phyloP scores from a whole-genome alignment of 2,113 vertebrate genomes.

The Pteronura brasiliensis region DNA sequence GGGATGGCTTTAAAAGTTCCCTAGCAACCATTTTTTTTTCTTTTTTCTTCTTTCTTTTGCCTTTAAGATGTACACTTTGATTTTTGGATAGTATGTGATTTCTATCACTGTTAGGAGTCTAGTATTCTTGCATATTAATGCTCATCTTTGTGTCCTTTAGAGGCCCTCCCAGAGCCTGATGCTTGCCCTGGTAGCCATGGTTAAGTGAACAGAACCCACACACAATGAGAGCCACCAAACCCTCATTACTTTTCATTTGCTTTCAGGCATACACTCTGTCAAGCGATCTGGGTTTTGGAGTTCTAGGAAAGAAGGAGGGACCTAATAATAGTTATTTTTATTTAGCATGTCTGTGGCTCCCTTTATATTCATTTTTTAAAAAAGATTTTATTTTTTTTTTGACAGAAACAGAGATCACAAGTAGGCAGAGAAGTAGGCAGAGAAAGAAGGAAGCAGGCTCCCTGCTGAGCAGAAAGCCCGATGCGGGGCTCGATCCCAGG shows the following conservation, averaged over 20 bases:
- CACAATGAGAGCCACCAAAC: rapidly evolving
- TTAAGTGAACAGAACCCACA: neutral
- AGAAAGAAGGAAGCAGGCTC: too few species aligned
- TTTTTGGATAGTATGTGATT: neutral
- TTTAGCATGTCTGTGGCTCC: neutral
- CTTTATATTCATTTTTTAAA: neutral
- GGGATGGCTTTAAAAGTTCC: neutral
- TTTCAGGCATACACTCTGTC: neutral
- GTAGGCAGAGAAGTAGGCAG: too few species aligned
- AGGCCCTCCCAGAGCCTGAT: neutral
- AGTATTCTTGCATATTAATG: neutral
- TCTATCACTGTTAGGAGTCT: neutral
- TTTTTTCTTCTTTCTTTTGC: rapidly evolving
- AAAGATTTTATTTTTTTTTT: too few species aligned
- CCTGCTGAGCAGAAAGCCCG: too few species aligned
- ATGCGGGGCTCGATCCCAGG: too few species aligned
- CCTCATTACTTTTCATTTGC: neutral
- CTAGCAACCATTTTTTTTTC: neutral
- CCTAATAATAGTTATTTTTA: rapidly evolving
- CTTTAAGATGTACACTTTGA: neutral
- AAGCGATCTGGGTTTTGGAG: neutral
- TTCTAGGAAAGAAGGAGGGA: neutral
- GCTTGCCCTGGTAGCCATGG: rapidly evolving
- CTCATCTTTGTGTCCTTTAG: neutral
- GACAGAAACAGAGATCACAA: too few species aligned